Evolutionary conservation across 2,888 invertebrate species (phyloP).

Genomic region (Watsonalla binaria): DNA sequence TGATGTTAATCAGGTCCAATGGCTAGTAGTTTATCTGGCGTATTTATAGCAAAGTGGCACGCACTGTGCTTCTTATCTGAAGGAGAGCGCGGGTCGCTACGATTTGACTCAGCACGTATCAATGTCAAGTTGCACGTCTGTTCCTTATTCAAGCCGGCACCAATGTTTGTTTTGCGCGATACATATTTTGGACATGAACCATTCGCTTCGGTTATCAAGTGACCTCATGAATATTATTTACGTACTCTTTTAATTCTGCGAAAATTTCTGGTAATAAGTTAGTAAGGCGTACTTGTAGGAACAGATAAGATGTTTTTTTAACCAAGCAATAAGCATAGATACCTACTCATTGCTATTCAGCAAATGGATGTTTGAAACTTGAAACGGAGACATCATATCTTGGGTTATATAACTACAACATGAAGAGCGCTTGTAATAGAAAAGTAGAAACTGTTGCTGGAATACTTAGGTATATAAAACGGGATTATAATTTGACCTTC

Average conservation of each 20-base stretch:
- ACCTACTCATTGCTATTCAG: no score
- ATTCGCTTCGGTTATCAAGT: not conserved
- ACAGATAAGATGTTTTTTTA: no score
- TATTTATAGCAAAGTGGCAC: slow-evolving; percentile 45
- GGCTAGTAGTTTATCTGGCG: slow-evolving; percentile 31
- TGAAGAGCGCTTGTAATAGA: no score
- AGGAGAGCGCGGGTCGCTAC: slow-evolving; percentile 22
- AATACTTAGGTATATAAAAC: no score
- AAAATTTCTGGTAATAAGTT: no score
- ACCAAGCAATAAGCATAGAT: no score
- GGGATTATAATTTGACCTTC: not conserved
- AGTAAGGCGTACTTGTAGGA: no score
- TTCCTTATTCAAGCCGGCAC: slow-evolving; percentile 10
- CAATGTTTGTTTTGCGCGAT: not conserved
- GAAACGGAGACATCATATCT: no score
- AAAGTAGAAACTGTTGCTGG: no score
- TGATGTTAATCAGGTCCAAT: slow-evolving; percentile 34
- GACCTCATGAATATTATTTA: not conserved
- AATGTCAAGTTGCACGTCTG: slow-evolving; percentile 34
- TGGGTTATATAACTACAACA: no score
- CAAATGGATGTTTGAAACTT: no score
- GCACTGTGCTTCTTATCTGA: slow-evolving; percentile 42
- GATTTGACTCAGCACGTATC: slow-evolving; percentile 22
- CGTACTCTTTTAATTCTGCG: not conserved
- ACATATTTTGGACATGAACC: not conserved